These are phyloP conservation scores for Sakesphorus luctuosus DNA, from an alignment of 2,113 vertebrate genomes.

Conservation along the genomic window DNA sequence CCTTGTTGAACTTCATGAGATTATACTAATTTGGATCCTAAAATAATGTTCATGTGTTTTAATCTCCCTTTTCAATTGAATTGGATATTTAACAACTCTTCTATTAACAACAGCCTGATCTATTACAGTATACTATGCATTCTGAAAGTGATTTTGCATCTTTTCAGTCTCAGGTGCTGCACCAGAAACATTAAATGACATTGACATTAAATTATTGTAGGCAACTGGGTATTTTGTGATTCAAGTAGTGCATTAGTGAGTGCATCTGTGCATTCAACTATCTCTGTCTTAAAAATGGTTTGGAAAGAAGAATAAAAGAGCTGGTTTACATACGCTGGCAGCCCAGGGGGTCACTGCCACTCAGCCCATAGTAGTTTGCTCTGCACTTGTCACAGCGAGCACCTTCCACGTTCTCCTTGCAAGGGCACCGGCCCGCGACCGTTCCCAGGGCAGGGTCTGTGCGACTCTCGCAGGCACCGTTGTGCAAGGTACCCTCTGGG, in stretches of 20 bases:
- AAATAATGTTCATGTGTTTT: neutral
- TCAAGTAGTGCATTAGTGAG: neutral
- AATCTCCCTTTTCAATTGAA: neutral
- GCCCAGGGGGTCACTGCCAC: constrained; percentile 68
- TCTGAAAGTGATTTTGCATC: neutral
- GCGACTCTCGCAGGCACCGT: constrained; percentile 76
- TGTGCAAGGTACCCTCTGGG: constrained; percentile 67
- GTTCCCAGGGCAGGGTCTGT: constrained; percentile 60
- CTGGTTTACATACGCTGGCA: constrained; percentile 78
- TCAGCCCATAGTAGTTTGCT: constrained; percentile 78
- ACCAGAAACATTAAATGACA: neutral
- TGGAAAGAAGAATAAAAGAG: neutral
- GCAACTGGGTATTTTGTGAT: neutral
- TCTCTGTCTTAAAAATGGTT: neutral
- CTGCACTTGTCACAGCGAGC: constrained; percentile 82
- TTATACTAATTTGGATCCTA: neutral
- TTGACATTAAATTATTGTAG: neutral
- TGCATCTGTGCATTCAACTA: neutral
- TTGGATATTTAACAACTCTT: neutral
- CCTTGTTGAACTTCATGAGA: neutral
- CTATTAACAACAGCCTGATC: neutral
- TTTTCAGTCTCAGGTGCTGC: neutral
- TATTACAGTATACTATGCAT: neutral
- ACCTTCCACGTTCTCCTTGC: constrained; percentile 86
- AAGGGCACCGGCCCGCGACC: constrained; percentile 73